A percentile compares a stretch with the other conserved stretches of the same genome.
phyloP scores from a whole-genome alignment of 2,113 vertebrate species.

The Terrapene triunguis region DNA sequence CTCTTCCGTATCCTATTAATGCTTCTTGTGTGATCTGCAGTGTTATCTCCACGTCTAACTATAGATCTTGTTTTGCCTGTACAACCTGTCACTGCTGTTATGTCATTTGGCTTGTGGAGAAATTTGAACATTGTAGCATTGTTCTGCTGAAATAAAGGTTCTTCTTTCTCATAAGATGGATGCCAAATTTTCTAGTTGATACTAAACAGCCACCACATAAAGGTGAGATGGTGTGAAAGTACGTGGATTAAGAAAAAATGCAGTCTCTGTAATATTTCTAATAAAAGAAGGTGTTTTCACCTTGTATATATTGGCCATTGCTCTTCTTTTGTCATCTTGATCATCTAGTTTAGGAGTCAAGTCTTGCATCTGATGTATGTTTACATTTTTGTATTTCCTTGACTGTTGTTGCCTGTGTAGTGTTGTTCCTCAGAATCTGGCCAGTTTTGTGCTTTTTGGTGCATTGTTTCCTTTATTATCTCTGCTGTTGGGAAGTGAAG shows the following conservation, averaged over 20 bases:
- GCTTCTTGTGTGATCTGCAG: not conserved
- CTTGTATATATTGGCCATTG: not conserved
- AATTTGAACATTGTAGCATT: constrained; percentile 23
- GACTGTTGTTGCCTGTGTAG: fast-evolving
- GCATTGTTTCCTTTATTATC: not conserved
- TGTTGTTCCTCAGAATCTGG: not conserved
- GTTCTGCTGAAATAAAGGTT: constrained; percentile 31
- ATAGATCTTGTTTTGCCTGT: not conserved
- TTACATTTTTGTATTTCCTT: not conserved
- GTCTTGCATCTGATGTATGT: not conserved
- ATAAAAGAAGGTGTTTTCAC: not conserved
- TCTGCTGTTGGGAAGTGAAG: not conserved
- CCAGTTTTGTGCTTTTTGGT: not conserved
- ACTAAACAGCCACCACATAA: not conserved
- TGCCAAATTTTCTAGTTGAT: not conserved
- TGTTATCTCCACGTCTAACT: not conserved
- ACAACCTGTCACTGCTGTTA: not conserved
- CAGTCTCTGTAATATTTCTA: not conserved
- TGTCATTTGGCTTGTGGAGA: not conserved
- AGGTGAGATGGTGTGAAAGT: not conserved
- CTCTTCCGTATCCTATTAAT: not conserved
- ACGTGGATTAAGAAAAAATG: not conserved
- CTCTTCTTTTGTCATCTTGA: not conserved
- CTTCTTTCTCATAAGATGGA: not conserved
- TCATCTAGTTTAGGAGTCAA: not conserved